Evolutionary conservation across 1,140 invertebrate genomes (phyloP).

Genomic region (Diachasma alloeum): DNA sequence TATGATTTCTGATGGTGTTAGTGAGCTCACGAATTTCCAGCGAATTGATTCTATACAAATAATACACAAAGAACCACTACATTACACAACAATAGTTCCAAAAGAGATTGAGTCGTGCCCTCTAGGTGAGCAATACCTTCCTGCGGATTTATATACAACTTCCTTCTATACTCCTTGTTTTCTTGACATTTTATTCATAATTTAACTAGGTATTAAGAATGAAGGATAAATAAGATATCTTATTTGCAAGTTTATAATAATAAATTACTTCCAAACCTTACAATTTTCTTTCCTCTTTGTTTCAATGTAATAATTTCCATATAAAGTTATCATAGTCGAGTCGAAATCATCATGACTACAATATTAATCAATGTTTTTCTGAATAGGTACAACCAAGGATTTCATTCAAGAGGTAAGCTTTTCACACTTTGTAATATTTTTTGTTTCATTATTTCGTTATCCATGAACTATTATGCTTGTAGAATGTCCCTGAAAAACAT

Average conservation of each 20-base stretch:
- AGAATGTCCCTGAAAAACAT: constrained; percentile 37
- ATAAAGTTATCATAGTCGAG: no score
- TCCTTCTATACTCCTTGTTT: not conserved
- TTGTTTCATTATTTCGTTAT: not conserved
- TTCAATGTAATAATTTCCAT: no score
- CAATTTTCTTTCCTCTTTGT: no score
- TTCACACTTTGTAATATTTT: not conserved
- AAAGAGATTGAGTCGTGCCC: constrained; percentile 38
- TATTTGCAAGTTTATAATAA: no score
- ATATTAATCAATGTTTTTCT: not conserved
- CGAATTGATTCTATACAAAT: constrained; percentile 47
- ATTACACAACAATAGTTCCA: constrained; percentile 44
- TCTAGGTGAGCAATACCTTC: constrained; percentile 44
- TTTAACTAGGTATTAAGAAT: no score
- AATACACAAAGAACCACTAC: constrained; percentile 47
- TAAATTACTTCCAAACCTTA: no score
- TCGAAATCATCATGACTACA: not conserved
- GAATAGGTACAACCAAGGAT: constrained; percentile 39
- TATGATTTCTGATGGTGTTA: constrained; percentile 43
- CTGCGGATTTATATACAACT: constrained; percentile 27
- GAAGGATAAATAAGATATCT: no score
- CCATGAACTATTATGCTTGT: not conserved
- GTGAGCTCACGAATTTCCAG: constrained; percentile 46
- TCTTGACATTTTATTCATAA: no score
- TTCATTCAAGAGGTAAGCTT: constrained; percentile 39